These are phyloP conservation scores for Rhineura floridana DNA, from an alignment of 2,113 vertebrate genomes.

Conservation along the genomic window DNA sequence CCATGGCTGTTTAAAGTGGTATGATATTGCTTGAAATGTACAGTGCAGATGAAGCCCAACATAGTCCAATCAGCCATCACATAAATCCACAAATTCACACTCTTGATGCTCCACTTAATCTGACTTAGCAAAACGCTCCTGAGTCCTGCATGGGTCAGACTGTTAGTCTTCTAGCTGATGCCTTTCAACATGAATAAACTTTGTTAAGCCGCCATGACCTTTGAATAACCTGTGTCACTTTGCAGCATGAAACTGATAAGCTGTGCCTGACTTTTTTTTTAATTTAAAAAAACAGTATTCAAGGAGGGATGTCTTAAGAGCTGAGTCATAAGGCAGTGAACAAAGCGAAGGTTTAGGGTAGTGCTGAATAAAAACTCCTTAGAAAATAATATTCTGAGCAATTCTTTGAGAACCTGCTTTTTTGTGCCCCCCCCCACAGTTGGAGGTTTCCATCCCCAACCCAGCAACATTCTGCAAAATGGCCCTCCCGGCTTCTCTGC, in stretches of 20 bases:
- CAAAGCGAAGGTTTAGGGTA: not conserved
- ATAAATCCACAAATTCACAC: not conserved
- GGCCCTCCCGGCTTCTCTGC: too few relatives aligned
- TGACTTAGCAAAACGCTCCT: not conserved
- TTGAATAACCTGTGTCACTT: not conserved
- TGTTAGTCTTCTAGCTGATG: not conserved
- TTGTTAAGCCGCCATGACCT: not conserved
- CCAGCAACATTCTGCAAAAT: too few relatives aligned
- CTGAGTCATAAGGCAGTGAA: too few relatives aligned
- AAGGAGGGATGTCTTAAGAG: too few relatives aligned
- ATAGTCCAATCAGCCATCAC: accelerated
- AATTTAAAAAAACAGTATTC: too few relatives aligned
- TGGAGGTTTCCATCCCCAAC: too few relatives aligned
- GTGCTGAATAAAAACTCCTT: not conserved
- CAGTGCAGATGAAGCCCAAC: not conserved
- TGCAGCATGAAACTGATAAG: not conserved
- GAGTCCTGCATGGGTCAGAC: not conserved
- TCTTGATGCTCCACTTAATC: not conserved
- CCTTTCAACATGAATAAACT: not conserved
- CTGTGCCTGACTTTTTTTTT: not conserved
- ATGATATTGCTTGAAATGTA: too few relatives aligned
- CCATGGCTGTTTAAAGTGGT: too few relatives aligned
- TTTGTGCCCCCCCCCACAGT: too few relatives aligned
- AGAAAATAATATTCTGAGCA: too few relatives aligned
- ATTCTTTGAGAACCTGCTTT: too few relatives aligned